Base-by-base conservation (phyloP, 2,888 invertebrate species). In the Spisula subtruncata region DNA sequence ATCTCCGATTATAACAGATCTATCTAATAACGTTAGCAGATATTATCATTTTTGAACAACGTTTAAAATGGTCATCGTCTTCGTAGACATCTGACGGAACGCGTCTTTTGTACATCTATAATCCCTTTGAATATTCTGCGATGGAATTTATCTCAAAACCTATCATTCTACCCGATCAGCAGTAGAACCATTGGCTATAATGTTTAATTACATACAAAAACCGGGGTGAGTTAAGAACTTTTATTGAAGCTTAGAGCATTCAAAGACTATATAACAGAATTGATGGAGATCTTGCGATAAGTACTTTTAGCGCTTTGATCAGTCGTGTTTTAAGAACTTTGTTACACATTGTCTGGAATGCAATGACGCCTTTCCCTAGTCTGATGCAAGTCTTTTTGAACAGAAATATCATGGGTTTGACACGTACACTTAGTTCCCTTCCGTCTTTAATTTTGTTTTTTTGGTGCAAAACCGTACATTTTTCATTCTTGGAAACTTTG, bases 101-200 rank as follows among this genome's bases (percentile, higher is more conserved):
- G 2, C 32, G 35, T 12, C 32, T 75, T 75, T 35, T 75, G 35
- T 35, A 75, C 75, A 32, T 35, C 75, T 75, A 32, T 75, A 75
- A 75, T 75, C 75, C 84, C 84, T 84, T 84, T 84, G 84, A 84
- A 51, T 75, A 51, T 71, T 35, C 25, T 18, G 75, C 6, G 48
- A 25, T 35, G 84, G 75, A 84, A 84, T 84, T 46, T 51, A 48
- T 84, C 10, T 75, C 35, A 84, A 48, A 75, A 84, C 25, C 51
- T 84, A 84, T 84, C 84, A 51, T 8, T 0, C 14, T 35, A 29
- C 25, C 16, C 1, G 75, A 75, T 75, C 75, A 75, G 25, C 35
- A 12, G 35, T 32, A 35, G 75, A 35, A 75, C 75, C 35, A 25
- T 32, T 75, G 75, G 75, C 75, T 75, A 18, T 75, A 75, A 75